Evolutionary conservation across 2,888 invertebrate species (phyloP).

Genomic region (Tortrix viridana): DNA sequence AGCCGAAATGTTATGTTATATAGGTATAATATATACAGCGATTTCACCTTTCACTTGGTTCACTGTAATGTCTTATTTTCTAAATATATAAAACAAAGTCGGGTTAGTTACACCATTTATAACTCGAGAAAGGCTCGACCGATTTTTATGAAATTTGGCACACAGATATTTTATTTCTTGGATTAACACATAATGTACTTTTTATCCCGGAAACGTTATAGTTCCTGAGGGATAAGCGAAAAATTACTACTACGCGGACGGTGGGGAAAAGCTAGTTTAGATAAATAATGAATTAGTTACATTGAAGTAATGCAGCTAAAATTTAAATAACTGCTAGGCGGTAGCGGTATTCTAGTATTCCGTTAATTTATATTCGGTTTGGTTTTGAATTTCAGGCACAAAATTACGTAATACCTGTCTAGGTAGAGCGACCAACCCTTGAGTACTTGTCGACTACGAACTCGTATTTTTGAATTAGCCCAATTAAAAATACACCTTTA

Average conservation of each 20-base stretch:
- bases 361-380: slow-evolving; percentile 24
- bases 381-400: slow-evolving; percentile 12
- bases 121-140: too few relatives aligned
- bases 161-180: too few relatives aligned
- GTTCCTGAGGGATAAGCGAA: too few relatives aligned
- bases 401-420: slow-evolving; percentile 10
- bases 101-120: too few relatives aligned
- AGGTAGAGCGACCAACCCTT: neutral
- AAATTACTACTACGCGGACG: too few relatives aligned
- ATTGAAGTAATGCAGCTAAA: slow-evolving; percentile 4
- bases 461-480: too few relatives aligned
- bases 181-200: too few relatives aligned
- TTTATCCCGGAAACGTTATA: too few relatives aligned
- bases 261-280: too few relatives aligned
- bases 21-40: neutral
- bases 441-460: neutral
- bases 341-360: slow-evolving; percentile 15
- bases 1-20: slow-evolving; percentile 7
- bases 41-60: neutral
- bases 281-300: slow-evolving; percentile 9
- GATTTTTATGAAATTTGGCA: too few relatives aligned
- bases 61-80: slow-evolving; percentile 10
- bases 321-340: slow-evolving; percentile 16
- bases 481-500: too few relatives aligned
- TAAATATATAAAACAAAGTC: too few relatives aligned